Base-by-base conservation (phyloP, 2,797 vertebrate species). In the Mus spretus region DNA sequence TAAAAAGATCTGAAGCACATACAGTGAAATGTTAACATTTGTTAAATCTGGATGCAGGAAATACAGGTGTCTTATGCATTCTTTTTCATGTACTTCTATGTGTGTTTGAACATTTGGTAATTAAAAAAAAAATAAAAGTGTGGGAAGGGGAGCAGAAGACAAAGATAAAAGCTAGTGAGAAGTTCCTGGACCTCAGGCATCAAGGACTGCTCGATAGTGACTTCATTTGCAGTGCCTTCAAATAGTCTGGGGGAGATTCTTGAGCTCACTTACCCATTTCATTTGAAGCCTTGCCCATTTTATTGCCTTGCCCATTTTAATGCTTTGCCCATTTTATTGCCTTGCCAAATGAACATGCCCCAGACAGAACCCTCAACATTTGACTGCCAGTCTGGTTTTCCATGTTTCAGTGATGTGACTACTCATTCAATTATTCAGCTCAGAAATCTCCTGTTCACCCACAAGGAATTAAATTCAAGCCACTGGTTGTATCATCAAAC, bases 1-100 rank as follows among this genome's bases (percentile, higher is more conserved):
- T 7, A 86, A 96, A 94, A 96, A 67, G 57, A 87, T 91, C 91
- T 87, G 77, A 96, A 96, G 47, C 26, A 78, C 96, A 96, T 96
- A 93, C 91, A 97, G 93, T 92, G 83, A 97, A 97, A 97, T 91
- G 93, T 91, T 97, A 97, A 96, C 96, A 96, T 97, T 97, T 97
- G 97, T 95, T 97, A 98, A 96, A 98, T 96, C 93, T 96, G 97
- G 94, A 91, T 94, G 85, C 55, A 91, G 47, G 89, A 92, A 94
- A 86, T 94, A 89, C 97, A 98, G 97, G 96, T 98, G 97, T 92
- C 92, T 92, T 67, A 20, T 75, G 91, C 88, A 44, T 80, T 93
- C 94, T 96, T 90, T 89, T 97, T 96, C 70, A 15, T 90, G 90
- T 96, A 78, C 37, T 94, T 95, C 94, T 97, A 86, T 96, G 72